Evolutionary conservation across 2,113 vertebrate species (phyloP).

Genomic region (Petromus typicus): DNA sequence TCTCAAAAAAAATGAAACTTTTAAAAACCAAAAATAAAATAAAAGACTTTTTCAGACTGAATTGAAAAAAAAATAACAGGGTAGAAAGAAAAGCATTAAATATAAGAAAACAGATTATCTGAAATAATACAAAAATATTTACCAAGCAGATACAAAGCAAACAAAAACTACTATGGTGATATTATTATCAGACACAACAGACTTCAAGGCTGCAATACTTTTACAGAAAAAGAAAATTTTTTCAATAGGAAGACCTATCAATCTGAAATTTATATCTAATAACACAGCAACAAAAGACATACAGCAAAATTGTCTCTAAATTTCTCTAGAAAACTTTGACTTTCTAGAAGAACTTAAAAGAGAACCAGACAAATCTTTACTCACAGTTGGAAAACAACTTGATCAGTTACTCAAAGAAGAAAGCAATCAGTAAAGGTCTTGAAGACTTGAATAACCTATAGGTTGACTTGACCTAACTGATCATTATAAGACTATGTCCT

Average conservation of each 20-base stretch:
- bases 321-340: constrained; percentile 4
- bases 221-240: not conserved
- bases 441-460: not conserved
- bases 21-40: not conserved
- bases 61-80: not conserved
- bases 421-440: not conserved
- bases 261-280: not conserved
- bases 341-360: not conserved
- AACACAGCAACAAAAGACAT: not conserved
- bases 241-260: not conserved
- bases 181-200: not conserved
- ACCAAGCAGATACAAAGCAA: not conserved
- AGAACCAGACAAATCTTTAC: not conserved
- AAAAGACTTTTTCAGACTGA: not conserved
- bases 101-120: not conserved
- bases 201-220: not conserved
- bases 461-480: not conserved
- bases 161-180: not conserved
- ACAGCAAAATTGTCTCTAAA: not conserved
- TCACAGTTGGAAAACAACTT: not conserved
- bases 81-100: not conserved
- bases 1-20: not conserved
- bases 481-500: not conserved
- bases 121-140: not conserved
- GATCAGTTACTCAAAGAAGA: not conserved